Conservation (phyloP, 2,113 vertebrate species). For the Siniperca chuatsi region DNA sequence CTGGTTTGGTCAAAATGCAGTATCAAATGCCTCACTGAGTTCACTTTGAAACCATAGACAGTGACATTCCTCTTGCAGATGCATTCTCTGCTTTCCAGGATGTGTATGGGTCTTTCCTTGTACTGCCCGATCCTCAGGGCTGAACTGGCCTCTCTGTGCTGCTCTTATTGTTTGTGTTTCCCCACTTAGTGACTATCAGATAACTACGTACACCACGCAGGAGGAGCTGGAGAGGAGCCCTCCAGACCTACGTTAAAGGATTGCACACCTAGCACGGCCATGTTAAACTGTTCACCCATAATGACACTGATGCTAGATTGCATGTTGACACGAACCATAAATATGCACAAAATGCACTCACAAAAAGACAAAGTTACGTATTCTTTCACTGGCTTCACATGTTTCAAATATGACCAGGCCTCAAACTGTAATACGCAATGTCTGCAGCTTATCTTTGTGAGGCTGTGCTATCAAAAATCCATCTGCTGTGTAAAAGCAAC, state of each 20-base stretch:
- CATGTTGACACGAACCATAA: background rate
- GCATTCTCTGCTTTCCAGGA: constrained; percentile 56
- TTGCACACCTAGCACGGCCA: constrained; percentile 33
- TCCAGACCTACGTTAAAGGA: constrained; percentile 8
- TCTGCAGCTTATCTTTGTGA: background rate
- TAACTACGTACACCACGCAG: constrained; percentile 62
- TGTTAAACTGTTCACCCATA: constrained; percentile 23
- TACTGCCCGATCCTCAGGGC: constrained; percentile 14
- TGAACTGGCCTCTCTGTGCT: constrained; percentile 22
- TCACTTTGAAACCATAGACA: constrained; percentile 26
- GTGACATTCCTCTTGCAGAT: constrained; percentile 38
- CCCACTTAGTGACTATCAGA: constrained; percentile 76
- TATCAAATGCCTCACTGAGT: constrained; percentile 1
- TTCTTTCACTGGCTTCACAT: background rate
- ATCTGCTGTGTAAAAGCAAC: constrained; percentile 1
- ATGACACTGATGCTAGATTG: constrained; percentile 2
- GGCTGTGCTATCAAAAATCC: background rate
- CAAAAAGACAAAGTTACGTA: background rate
- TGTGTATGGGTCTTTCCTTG: constrained; percentile 26
- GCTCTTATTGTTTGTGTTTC: constrained; percentile 72
- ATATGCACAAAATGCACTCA: background rate
- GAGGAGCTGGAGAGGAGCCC: constrained; percentile 35
- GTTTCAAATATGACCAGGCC: constrained; percentile 2
- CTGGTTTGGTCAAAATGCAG: constrained; percentile 2
- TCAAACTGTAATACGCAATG: background rate